Percentiles rank a stretch among this genome's conserved stretches.
These are phyloP conservation scores for Gallinago nigripennis DNA, from an alignment of 2,797 vertebrate species.

Conservation along the genomic window DNA sequence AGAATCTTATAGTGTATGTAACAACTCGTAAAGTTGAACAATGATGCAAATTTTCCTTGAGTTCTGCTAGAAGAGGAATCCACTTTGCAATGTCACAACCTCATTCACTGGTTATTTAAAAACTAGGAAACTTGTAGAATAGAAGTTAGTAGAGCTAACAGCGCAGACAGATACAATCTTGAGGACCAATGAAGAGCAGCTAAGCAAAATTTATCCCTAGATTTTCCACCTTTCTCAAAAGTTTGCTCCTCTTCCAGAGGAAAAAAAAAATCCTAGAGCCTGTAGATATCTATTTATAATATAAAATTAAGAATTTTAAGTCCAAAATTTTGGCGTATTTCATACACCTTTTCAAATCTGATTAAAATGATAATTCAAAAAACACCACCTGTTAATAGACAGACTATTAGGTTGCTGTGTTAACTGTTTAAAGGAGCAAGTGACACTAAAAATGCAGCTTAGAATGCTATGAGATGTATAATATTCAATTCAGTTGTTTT, in stretches of 20 bases:
- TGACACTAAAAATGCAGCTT: slow-evolving; percentile 53
- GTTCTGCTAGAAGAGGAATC: slow-evolving; percentile 32
- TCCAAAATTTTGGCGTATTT: slow-evolving; percentile 37
- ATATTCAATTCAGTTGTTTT: slow-evolving; percentile 74
- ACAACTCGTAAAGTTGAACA: slow-evolving; percentile 29
- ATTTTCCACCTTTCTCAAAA: slow-evolving; percentile 34
- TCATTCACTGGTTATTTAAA: neutral
- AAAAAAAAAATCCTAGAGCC: slow-evolving; percentile 50
- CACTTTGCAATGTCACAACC: neutral
- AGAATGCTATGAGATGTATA: slow-evolving; percentile 75
- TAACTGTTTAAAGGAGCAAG: slow-evolving; percentile 66
- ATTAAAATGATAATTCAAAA: slow-evolving; percentile 9
- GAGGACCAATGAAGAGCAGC: slow-evolving; percentile 55
- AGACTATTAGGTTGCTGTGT: slow-evolving; percentile 56
- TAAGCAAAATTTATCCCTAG: slow-evolving; percentile 33
- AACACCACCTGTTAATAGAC: neutral
- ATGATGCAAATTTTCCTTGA: slow-evolving; percentile 35
- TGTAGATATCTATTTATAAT: slow-evolving; percentile 80
- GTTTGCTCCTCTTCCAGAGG: slow-evolving; percentile 61
- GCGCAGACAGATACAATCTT: slow-evolving; percentile 23
- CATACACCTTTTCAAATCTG: slow-evolving; percentile 47
- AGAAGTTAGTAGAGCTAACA: slow-evolving; percentile 9
- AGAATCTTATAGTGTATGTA: slow-evolving; percentile 57
- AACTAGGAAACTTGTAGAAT: neutral
- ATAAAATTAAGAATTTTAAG: slow-evolving; percentile 65